Evolutionary conservation across 2,888 invertebrate genomes (phyloP).

Genomic region (Anarsia innoxiella): DNA sequence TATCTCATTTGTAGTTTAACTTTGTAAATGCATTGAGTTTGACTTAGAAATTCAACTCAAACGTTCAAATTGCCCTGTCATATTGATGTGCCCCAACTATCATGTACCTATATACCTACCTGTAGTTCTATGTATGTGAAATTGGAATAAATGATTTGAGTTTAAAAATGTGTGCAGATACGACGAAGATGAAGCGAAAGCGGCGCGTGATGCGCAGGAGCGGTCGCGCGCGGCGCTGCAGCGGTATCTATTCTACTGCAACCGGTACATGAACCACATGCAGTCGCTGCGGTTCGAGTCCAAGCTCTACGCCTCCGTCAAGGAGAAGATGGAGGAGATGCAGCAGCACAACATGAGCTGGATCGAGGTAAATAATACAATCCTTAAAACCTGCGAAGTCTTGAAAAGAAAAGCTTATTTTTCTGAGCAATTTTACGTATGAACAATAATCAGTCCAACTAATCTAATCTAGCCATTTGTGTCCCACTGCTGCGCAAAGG

Average conservation of each 20-base stretch:
- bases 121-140: no score
- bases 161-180: slow-evolving; percentile 75
- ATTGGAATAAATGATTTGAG: no score
- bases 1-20: no score
- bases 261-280: slow-evolving; percentile 99
- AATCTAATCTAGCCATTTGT: no score
- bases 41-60: background rate
- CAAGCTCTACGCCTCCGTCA: slow-evolving; percentile 96
- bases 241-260: slow-evolving; percentile 98
- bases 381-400: no score
- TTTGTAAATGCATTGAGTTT: no score
- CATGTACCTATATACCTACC: no score
- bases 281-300: slow-evolving; percentile 98
- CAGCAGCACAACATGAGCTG: slow-evolving; percentile 99
- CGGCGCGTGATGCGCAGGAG: slow-evolving; percentile 97
- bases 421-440: no score
- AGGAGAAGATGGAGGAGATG: slow-evolving; percentile 99
- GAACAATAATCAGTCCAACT: no score
- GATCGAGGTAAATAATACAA: slow-evolving; percentile 92
- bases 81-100: no score
- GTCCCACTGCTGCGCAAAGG: no score
- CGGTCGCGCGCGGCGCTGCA: slow-evolving; percentile 94
- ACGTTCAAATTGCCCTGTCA: background rate
- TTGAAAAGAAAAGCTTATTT: no score
- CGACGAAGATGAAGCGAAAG: slow-evolving; percentile 97